Base-by-base conservation (phyloP, 2,113 vertebrate species). In the Platysternon megacephalum region DNA sequence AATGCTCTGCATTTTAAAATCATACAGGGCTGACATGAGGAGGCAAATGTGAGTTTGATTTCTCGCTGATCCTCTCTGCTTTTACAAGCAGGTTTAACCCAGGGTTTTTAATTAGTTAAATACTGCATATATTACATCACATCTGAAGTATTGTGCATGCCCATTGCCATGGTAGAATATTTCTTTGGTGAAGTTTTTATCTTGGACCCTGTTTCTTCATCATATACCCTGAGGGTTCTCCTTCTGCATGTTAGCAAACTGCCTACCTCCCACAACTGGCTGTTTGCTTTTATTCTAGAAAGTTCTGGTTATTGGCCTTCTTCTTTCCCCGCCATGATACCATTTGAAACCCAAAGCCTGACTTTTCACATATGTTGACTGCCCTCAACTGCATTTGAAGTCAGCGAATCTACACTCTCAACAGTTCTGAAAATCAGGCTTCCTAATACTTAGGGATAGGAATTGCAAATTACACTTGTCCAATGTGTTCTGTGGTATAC, bases 1-100 rank as follows among this genome's bases (percentile, higher is more conserved):
- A 97, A 97, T 84, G 94, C 93, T 97, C 89, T 94, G 90, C 95
- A 24, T 97, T 95, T 97, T 93, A 85, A 97, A 95, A 91, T 94
- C 83, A 91, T 94, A 84, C 93, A 89, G 92, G 78, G 65, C 96
- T 93, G 91, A 84, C 68, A 85, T 88, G 93, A 96, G 84, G 91
- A 96, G 68, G 93, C 55, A 81, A 87, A 52, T 44, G 32, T 24
- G 48, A 74, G n/a, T 4, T 32, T 6, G 48, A 49, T 51, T 79
- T 16, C 4, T 5, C 61, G 65, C 87, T 83, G 82, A 53, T 88
- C 89, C 39, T 89, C 76, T 85, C 80, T 87, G 81, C 82, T 83
- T 96, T 95, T 98, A 72, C 91, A 91, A 89, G 79, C 52, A 76
- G 55, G 13, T 88, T 96, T 97, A 86, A 74, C 65, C 87, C 39